Conservation (phyloP, 1,140 invertebrate genomes). For the Chlorops oryzae region DNA sequence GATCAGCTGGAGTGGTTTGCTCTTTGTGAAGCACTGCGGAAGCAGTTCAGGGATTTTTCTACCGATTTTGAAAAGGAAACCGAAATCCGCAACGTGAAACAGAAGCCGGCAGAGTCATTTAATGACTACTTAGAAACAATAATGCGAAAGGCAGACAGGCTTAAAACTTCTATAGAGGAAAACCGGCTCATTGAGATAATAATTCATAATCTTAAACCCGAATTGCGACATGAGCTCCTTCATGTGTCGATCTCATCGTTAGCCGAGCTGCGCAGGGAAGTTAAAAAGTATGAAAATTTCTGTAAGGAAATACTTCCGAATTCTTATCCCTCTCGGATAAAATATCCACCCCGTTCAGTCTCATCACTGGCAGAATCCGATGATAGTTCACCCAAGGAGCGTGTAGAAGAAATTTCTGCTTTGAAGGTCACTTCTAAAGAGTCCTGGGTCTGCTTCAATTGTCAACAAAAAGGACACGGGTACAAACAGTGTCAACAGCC, state of each 20-base stretch:
- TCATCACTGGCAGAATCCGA: too few species aligned
- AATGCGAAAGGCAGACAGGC: background rate
- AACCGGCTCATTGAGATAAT: background rate
- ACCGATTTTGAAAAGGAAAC: background rate
- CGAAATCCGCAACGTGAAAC: background rate
- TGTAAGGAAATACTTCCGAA: background rate
- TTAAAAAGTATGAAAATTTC: constrained; percentile 3
- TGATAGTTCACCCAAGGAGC: too few species aligned
- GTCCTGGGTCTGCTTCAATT: constrained; percentile 4
- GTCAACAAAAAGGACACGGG: background rate
- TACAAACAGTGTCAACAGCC: too few species aligned
- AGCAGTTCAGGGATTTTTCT: background rate
- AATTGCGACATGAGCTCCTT: constrained; percentile 3
- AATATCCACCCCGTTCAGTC: background rate
- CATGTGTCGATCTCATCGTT: background rate
- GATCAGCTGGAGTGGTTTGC: background rate
- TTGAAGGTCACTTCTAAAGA: background rate
- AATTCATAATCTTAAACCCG: background rate
- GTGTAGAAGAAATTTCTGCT: background rate
- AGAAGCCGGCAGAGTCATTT: background rate
- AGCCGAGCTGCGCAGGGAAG: background rate
- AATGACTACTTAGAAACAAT: background rate
- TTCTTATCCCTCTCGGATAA: too few species aligned
- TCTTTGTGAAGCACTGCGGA: background rate
- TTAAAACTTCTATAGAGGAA: background rate